Evolutionary conservation across 2,797 vertebrate genomes (phyloP), one percentile per base, ranked within the genome.

Genomic region (Oceanodroma leucorhoa): DNA sequence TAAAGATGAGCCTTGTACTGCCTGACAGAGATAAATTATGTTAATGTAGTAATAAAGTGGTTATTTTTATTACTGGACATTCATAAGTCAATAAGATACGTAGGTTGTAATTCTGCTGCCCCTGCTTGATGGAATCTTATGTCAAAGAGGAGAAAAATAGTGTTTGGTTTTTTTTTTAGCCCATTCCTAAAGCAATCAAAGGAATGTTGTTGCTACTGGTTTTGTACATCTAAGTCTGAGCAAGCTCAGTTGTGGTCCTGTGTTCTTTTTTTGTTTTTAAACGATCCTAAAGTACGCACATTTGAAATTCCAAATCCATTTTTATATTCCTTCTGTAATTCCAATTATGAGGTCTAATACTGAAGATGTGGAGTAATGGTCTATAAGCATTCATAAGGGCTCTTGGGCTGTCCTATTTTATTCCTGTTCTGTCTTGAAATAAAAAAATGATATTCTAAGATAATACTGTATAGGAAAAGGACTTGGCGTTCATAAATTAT

Each of bases 401-500:
- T 82, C 6, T 18, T 36, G 41, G 14, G 4, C 30, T 65, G 30
- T 61, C 32, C 8, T 62, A 1, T 50, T 91, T 92, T 61, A 65
- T 85, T 87, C 15, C 9, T 73, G 4, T 83, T 91, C 21, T 73
- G n/a, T 62, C 51, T 80, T 77, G 27, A 80, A 87, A 89, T 27
- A 7, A 4, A 40, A 61, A 61, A 69, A 1, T 1, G 8, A 1
- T 19, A 2, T 8, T 19, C 3, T 15, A 58, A 82, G 38, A 32
- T 79, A 62, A 32, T 51, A 16, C 1, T 40, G 5, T 84, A 7
- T 48, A 61, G 43, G 16, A 43, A 51, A 73, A 64, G 9, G 11
- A 36, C 10, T 43, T 60, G 14, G 9, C 14, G 1, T 40, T 54
- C n/a, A 20, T 76, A 40, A 65, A 24, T 64, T 69, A 46, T 34